A percentile compares a stretch with the other conserved stretches of the same genome.
phyloP scores from a whole-genome alignment of 2,797 vertebrate species.

The Falco biarmicus region DNA sequence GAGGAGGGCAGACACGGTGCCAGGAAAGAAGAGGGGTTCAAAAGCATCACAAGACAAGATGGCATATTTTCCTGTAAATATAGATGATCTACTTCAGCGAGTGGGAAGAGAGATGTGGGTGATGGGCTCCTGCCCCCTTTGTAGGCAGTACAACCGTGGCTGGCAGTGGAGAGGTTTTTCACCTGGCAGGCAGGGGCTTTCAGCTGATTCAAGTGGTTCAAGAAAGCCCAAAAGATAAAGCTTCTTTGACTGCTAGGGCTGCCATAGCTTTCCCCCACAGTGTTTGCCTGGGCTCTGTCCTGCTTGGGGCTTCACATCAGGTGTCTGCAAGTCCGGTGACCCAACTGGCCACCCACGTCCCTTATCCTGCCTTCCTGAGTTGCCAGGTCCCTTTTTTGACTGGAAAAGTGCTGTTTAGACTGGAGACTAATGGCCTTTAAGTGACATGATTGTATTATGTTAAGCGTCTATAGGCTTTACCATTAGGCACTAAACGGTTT shows the following conservation, averaged over 20 bases:
- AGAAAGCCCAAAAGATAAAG: neutral
- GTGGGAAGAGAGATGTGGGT: neutral
- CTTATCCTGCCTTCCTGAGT: neutral
- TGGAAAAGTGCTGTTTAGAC: conserved; percentile 50
- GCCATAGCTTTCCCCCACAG: neutral
- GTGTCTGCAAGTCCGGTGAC: conserved; percentile 8
- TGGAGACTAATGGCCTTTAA: conserved; percentile 67
- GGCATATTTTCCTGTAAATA: neutral
- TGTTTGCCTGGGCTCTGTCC: neutral
- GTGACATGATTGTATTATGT: conserved; percentile 66
- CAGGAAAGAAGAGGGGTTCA: neutral
- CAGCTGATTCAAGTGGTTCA: neutral
- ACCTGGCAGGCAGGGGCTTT: neutral
- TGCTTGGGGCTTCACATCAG: neutral
- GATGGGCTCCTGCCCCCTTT: neutral
- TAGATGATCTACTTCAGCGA: neutral
- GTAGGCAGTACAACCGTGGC: fast-evolving
- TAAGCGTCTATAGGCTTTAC: conserved; percentile 70
- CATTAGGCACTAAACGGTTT: conserved; percentile 68
- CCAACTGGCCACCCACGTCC: neutral
- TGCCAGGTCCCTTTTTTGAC: neutral
- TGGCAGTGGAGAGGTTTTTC: neutral
- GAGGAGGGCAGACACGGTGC: neutral
- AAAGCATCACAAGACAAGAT: neutral
- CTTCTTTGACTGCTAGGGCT: neutral